A percentile compares a stretch with the other conserved stretches of the same genome.
These are phyloP conservation scores for Megalurothrips usitatus DNA, from an alignment of 2,888 invertebrate species.

Conservation along the genomic window DNA sequence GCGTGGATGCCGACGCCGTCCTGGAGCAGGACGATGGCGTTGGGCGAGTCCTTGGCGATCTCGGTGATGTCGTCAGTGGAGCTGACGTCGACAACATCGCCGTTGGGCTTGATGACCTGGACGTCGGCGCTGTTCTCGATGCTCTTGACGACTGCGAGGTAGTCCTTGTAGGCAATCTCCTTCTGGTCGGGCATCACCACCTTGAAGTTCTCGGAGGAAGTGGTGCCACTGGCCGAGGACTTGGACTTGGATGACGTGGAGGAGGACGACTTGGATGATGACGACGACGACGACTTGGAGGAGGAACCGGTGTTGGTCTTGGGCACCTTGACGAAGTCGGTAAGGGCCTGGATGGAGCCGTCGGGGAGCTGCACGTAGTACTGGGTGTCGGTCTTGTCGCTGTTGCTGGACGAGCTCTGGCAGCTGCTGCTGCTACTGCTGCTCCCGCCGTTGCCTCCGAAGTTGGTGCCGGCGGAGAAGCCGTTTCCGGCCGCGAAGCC, in stretches of 20 bases:
- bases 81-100: neutral
- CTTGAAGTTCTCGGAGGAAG: neutral
- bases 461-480: neutral
- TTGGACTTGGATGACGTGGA: neutral
- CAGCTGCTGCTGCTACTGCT: neutral
- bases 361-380: conserved; percentile 16
- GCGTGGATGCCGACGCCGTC: conserved; percentile 7
- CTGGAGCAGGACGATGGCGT: neutral
- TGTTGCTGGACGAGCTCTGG: neutral
- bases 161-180: conserved; percentile 12
- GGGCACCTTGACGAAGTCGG: neutral
- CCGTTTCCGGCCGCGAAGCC: too few species aligned
- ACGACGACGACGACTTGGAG: neutral
- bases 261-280: neutral
- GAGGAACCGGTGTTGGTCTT: neutral
- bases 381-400: conserved; percentile 4
- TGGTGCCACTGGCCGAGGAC: neutral
- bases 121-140: neutral
- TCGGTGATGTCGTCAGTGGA: neutral
- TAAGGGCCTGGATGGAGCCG: neutral
- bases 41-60: neutral
- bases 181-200: neutral
- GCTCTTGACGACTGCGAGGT: neutral
- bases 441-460: neutral
- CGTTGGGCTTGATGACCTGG: neutral